A percentile compares a stretch with the other conserved stretches of the same genome.
Evolutionary conservation across 2,888 invertebrate species (phyloP).

Genomic region (Mechanitis messenoides): DNA sequence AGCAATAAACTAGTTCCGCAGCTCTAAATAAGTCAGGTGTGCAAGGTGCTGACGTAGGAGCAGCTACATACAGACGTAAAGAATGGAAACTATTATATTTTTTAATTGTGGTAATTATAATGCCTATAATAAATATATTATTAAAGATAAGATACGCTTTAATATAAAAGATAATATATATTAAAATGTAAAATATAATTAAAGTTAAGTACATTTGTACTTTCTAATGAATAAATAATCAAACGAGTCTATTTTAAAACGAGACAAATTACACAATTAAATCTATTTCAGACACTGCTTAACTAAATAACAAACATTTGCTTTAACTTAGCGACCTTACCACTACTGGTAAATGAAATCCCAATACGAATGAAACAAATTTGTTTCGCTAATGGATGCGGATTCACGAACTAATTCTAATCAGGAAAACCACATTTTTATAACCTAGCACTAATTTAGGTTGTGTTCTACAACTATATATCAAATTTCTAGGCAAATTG

Average conservation of each 20-base stretch:
- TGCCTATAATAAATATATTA: too few species aligned
- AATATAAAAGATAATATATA: too few species aligned
- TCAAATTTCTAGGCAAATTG: too few species aligned
- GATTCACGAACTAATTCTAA: background rate
- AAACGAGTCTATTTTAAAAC: background rate
- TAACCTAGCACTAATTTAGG: too few species aligned
- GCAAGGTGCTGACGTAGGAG: too few species aligned
- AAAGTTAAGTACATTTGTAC: background rate
- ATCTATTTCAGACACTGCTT: background rate
- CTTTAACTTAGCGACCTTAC: background rate
- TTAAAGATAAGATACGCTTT: too few species aligned
- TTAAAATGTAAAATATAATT: background rate
- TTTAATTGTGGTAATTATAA: too few species aligned
- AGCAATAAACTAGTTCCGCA: too few species aligned
- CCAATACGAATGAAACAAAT: background rate
- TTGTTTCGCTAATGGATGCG: slow-evolving; percentile 3
- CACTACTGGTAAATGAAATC: background rate
- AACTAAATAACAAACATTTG: slow-evolving; percentile 3
- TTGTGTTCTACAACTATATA: too few species aligned
- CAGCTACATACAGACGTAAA: too few species aligned
- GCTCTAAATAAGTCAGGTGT: too few species aligned
- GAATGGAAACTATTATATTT: too few species aligned
- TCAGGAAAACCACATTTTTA: background rate
- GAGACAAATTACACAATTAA: background rate
- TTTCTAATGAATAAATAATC: background rate